Conservation (phyloP, 2,797 vertebrate species). For the Lacerta bilineata region DNA sequence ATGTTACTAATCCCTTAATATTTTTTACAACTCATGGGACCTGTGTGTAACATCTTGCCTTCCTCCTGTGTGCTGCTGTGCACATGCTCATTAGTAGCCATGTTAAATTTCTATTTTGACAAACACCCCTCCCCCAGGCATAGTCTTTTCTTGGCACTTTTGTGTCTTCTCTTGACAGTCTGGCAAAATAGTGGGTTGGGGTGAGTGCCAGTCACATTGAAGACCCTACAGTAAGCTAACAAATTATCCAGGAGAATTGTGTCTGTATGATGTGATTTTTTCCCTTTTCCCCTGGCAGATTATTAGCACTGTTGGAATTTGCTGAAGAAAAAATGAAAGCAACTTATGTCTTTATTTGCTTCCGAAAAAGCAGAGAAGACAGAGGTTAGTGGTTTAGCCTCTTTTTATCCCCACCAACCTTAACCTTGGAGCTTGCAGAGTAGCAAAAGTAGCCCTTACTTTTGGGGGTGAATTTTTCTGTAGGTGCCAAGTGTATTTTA, state of each 20-base stretch:
- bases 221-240: neutral
- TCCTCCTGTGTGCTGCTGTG: neutral
- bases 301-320: conserved; percentile 93
- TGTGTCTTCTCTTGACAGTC: neutral
- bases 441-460: neutral
- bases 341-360: conserved; percentile 95
- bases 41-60: neutral
- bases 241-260: neutral
- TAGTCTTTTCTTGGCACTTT: neutral
- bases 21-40: neutral
- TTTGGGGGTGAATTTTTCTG: no score
- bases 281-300: conserved; percentile 81
- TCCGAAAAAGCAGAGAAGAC: conserved; percentile 95
- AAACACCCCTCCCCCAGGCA: no score
- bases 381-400: conserved; percentile 83
- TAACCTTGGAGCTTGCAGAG: neutral
- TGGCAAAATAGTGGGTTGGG: no score
- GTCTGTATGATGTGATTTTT: neutral
- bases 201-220: neutral
- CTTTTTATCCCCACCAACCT: fast-evolving
- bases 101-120: neutral
- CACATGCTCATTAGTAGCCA: neutral
- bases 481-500: neutral
- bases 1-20: neutral
- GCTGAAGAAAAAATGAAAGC: conserved; percentile 98